Evolutionary conservation across 2,888 invertebrate species (phyloP), one percentile per base, ranked within the genome.

Genomic region (Eupithecia subumbrata): DNA sequence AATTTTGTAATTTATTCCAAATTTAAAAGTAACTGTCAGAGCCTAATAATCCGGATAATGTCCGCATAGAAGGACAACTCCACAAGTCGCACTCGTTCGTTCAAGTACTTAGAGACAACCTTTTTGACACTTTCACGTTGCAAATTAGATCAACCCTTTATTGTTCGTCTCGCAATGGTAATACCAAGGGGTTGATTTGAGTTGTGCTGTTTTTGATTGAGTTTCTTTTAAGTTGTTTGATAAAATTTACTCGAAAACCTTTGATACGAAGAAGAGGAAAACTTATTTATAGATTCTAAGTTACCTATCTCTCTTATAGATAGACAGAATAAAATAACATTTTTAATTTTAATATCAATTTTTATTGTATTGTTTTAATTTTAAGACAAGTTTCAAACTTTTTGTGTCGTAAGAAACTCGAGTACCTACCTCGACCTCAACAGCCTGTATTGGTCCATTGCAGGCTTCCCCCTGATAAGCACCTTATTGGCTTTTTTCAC

Each of bases 141-240:
- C 22, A 52, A 52, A 68, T 68, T 69, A 30, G 45, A 52, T 69
- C 52, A 69, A 52, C 30, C 52, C n/a, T 52, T 69, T 52, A 68
- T 45, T 68, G 43, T 68, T 40, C 34, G 40, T 40, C 43, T 68
- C 64, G 68, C 14, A 9, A 45, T 68, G 25, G 68, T 25, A 43
- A 25, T 68, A 43, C 40, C 22, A n/a, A 68, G 85, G 84, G 84
- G 81, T 86, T 77, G 79, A 78, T 83, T 85, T 87, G 85, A 88
- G 90, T 90, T 89, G 86, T 85, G 84, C 84, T 80, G 81, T 87
- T 87, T 82, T 86, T 84, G 82, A 82, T 84, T 80, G 80, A 78
- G 80, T 81, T 83, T 82, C 79, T 76, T 78, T 80, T 72, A 69
- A 73, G 71, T 75, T 43, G 5, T 67, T 30, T 60, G 12, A 60